Conservation (phyloP, 2,113 vertebrate species). For the Ctenodactylus gundi region DNA sequence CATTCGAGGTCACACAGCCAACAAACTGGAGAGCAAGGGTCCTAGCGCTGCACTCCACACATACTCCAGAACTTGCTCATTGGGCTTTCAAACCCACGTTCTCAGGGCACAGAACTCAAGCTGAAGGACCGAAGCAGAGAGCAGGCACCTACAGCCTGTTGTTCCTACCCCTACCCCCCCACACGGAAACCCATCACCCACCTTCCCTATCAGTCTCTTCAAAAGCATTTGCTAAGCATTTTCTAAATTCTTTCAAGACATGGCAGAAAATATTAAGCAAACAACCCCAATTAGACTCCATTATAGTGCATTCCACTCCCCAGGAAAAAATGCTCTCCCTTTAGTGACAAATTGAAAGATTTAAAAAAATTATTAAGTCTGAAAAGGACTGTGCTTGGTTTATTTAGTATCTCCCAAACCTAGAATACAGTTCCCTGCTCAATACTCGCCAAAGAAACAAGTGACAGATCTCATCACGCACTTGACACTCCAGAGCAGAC, state of each 20-base stretch:
- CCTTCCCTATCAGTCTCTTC: neutral
- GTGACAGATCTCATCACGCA: neutral
- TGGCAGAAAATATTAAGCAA: neutral
- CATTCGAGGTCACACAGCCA: neutral
- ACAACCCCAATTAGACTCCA: neutral
- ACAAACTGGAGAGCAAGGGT: neutral
- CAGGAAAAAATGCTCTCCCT: neutral
- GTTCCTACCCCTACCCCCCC: fast-evolving
- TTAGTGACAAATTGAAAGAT: neutral
- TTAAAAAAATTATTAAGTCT: neutral
- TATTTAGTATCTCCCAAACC: neutral
- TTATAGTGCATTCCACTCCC: fast-evolving
- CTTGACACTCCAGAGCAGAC: neutral
- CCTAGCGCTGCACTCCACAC: too few species aligned
- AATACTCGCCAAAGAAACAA: neutral
- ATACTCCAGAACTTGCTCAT: neutral
- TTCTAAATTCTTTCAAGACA: neutral
- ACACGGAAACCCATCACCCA: neutral
- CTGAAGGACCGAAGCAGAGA: neutral
- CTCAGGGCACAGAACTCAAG: neutral
- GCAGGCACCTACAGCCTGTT: neutral
- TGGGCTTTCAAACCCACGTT: neutral
- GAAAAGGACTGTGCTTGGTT: neutral
- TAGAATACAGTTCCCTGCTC: neutral
- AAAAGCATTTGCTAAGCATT: neutral